phyloP scores from a whole-genome alignment of 92 coral and sea anemone species.

The Heteractis magnifica region DNA sequence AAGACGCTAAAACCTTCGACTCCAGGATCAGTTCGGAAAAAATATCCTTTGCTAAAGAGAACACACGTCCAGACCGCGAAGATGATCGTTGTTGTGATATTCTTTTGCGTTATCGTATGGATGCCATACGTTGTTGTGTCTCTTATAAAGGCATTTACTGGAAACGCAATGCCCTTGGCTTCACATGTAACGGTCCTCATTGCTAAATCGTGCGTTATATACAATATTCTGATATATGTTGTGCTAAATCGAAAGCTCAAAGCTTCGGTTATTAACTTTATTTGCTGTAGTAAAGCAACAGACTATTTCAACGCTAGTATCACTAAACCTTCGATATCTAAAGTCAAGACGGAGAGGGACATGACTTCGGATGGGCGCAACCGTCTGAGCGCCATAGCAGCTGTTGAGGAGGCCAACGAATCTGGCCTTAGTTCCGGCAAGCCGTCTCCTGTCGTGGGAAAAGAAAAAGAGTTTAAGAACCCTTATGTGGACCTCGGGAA shows the following conservation, averaged over 20 bases:
- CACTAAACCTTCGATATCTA: slow-evolving; percentile 17
- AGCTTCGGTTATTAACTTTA: slow-evolving; percentile 69
- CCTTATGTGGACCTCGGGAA: background rate
- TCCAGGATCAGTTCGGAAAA: slow-evolving; percentile 40
- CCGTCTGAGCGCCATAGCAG: slow-evolving; percentile 52
- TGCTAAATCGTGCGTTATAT: slow-evolving; percentile 95
- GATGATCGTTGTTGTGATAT: slow-evolving; percentile 84
- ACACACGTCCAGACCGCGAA: slow-evolving; percentile 92
- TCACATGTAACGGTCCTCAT: slow-evolving; percentile 83
- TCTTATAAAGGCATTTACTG: slow-evolving; percentile 69
- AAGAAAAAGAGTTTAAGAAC: slow-evolving; percentile 25
- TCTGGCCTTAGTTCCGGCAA: slow-evolving; percentile 17
- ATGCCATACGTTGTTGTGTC: slow-evolving; percentile 79
- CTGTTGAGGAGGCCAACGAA: slow-evolving; percentile 12
- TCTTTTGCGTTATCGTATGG: slow-evolving; percentile 92
- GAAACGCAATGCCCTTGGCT: slow-evolving; percentile 53
- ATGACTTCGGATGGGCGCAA: slow-evolving; percentile 56
- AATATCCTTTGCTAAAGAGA: slow-evolving; percentile 59
- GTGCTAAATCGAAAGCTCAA: slow-evolving; percentile 85
- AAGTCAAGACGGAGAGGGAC: slow-evolving; percentile 61
- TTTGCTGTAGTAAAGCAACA: slow-evolving; percentile 65
- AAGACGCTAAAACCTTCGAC: slow-evolving; percentile 40
- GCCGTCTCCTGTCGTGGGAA: slow-evolving; percentile 10
- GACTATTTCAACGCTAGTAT: slow-evolving; percentile 18
- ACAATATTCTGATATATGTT: slow-evolving; percentile 91